Evolutionary conservation across 2,797 vertebrate species (phyloP).

Genomic region (Semaprochilodus insignis): DNA sequence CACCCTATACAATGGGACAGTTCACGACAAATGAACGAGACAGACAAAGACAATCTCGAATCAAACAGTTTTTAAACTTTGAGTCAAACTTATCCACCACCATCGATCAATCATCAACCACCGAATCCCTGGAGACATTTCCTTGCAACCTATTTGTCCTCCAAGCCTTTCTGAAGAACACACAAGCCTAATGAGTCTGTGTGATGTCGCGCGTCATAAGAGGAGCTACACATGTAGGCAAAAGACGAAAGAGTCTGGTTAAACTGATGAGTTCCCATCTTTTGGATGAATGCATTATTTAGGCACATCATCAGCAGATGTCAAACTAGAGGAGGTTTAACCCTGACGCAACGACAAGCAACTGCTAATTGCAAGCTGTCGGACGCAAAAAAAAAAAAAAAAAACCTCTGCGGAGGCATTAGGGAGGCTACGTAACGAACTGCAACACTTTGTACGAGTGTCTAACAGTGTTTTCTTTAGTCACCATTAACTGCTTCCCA

Average conservation of each 20-base stretch:
- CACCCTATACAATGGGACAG: neutral
- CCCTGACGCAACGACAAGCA: slow-evolving; percentile 65
- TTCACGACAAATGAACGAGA: neutral
- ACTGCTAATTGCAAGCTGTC: slow-evolving; percentile 59
- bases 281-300: slow-evolving; percentile 59
- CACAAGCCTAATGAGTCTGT: slow-evolving; percentile 36
- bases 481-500: neutral
- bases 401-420: slow-evolving; percentile 26
- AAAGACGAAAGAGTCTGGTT: slow-evolving; percentile 39
- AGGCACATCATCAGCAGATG: slow-evolving; percentile 54
- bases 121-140: neutral
- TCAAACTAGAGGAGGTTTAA: slow-evolving; percentile 57
- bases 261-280: slow-evolving; percentile 52
- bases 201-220: slow-evolving; percentile 45
- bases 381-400: slow-evolving; percentile 32
- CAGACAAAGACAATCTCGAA: neutral
- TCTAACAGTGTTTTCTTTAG: slow-evolving; percentile 30
- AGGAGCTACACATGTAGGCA: slow-evolving; percentile 1
- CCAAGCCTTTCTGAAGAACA: slow-evolving; percentile 41
- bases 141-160: neutral
- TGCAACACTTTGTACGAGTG: slow-evolving; percentile 33
- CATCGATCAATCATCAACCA: neutral
- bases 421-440: slow-evolving; percentile 44
- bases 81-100: neutral
- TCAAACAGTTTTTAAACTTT: neutral